Conservation (phyloP, 2,888 invertebrate genomes). For the Hirtodrosophila duncani region DNA sequence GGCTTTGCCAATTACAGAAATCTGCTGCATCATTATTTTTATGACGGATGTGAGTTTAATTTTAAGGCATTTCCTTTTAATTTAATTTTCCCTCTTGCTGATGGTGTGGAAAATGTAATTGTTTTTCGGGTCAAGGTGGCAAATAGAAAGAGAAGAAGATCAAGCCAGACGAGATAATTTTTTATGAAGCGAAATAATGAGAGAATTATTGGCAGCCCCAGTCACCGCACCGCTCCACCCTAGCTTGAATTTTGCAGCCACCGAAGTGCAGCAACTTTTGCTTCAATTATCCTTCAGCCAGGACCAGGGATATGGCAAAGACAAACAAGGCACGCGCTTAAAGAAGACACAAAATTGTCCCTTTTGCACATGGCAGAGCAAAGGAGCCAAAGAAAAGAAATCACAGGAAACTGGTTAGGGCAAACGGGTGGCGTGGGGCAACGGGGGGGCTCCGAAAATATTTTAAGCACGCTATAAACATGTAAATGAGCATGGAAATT, state of each 20-base stretch:
- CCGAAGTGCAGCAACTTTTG: constrained; percentile 52
- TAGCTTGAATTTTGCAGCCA: constrained; percentile 28
- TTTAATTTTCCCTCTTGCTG: constrained; percentile 45
- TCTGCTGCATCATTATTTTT: constrained; percentile 40
- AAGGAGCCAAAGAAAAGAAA: constrained; percentile 34
- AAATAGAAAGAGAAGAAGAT: constrained; percentile 19
- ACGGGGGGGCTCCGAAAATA: constrained; percentile 41
- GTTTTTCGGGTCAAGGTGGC: constrained; percentile 21
- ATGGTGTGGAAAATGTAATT: constrained; percentile 59
- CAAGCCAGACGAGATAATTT: constrained; percentile 46
- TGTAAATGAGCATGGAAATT: constrained; percentile 76
- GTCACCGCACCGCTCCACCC: constrained; percentile 9
- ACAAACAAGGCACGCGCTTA: constrained; percentile 50
- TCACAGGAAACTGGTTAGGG: constrained; percentile 49
- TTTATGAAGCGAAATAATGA: constrained; percentile 53
- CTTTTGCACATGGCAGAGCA: constrained; percentile 3
- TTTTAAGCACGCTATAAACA: constrained; percentile 73
- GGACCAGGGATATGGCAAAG: constrained; percentile 5
- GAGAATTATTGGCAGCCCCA: constrained; percentile 55
- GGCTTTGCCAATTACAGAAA: neutral
- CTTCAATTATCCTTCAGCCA: constrained; percentile 50
- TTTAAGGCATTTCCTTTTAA: constrained; percentile 49
- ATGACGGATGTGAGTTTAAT: constrained; percentile 56
- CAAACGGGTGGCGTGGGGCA: neutral
- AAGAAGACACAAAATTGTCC: constrained; percentile 63